These are phyloP conservation scores for Prinia subflava DNA, from an alignment of 2,113 vertebrate genomes.

Conservation along the genomic window DNA sequence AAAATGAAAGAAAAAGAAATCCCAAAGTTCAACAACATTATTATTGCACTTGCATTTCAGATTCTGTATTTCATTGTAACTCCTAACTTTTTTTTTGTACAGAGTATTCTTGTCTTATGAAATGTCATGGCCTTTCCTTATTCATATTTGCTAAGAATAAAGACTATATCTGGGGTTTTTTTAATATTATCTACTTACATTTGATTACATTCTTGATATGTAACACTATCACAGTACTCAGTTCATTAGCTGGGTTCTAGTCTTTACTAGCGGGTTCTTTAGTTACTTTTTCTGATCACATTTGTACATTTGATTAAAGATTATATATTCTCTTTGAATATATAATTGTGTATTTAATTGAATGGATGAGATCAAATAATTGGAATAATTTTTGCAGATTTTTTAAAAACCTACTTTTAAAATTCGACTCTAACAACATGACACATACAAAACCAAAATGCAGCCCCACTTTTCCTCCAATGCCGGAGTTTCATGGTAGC, in stretches of 20 bases:
- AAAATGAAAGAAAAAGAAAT: background rate
- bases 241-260: background rate
- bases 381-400: background rate
- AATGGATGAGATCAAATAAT: background rate
- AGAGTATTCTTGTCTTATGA: background rate
- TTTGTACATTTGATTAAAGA: background rate
- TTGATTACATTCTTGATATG: background rate
- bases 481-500: background rate
- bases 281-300: background rate
- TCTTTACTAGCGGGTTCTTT: background rate
- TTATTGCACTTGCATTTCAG: background rate
- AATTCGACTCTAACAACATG: background rate
- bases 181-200: background rate
- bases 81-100: background rate
- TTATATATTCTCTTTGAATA: background rate
- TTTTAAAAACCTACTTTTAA: background rate
- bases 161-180: background rate
- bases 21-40: background rate
- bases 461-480: background rate
- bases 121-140: background rate
- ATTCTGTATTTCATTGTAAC: background rate
- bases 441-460: accelerated
- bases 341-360: background rate
- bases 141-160: background rate
- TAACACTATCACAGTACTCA: background rate